A percentile compares a stretch with the other conserved stretches of the same genome.
Evolutionary conservation across 1,140 invertebrate genomes (phyloP).

Genomic region (Wiebesia pumilae): DNA sequence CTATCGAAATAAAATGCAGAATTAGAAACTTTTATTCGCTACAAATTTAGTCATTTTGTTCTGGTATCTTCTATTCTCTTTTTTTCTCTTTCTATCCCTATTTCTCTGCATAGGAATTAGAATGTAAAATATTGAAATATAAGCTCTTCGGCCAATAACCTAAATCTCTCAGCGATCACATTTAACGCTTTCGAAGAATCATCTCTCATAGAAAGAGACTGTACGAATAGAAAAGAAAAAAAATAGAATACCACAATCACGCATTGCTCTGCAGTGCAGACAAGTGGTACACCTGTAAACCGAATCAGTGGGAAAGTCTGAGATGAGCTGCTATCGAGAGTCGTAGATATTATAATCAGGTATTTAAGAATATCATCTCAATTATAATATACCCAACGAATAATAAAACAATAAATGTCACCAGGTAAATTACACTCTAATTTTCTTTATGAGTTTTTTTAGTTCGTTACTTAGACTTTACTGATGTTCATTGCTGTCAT

Average conservation of each 20-base stretch:
- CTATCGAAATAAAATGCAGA: not conserved
- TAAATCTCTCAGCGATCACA: not conserved
- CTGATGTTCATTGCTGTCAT: too few relatives aligned
- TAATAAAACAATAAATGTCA: too few relatives aligned
- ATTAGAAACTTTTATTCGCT: not conserved
- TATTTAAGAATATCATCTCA: constrained; percentile 6
- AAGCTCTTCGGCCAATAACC: not conserved
- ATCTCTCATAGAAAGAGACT: not conserved
- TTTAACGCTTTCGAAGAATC: not conserved
- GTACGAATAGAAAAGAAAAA: not conserved
- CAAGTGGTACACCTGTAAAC: not conserved
- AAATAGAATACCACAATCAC: not conserved
- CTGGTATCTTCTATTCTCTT: not conserved
- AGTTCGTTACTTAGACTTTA: too few relatives aligned
- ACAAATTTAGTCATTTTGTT: not conserved
- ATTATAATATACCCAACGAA: not conserved
- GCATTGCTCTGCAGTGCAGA: not conserved
- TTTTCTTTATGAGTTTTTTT: too few relatives aligned
- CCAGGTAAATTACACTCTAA: too few relatives aligned
- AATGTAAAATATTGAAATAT: not conserved
- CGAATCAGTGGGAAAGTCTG: not conserved
- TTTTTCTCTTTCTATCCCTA: not conserved
- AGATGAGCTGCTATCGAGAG: constrained; percentile 22
- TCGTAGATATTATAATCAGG: constrained; percentile 26
- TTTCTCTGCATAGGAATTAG: not conserved